These are phyloP conservation scores for Nothobranchius kuhntae DNA, from an alignment of 2,113 vertebrate genomes.

Conservation along the genomic window DNA sequence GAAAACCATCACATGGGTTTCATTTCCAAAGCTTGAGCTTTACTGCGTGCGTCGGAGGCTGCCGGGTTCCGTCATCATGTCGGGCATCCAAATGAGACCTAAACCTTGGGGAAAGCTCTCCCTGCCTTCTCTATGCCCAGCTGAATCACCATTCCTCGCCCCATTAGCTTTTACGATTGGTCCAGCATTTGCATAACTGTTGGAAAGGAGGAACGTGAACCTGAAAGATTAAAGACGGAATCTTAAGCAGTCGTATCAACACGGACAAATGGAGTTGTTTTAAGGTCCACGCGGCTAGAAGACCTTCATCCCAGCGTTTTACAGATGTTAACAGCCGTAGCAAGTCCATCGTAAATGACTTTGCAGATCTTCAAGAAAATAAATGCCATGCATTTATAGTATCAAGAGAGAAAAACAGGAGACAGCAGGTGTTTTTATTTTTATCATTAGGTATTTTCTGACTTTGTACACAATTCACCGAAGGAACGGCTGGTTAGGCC, in stretches of 20 bases:
- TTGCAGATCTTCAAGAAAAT: constrained; percentile 8
- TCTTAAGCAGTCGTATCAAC: constrained; percentile 11
- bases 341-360: neutral
- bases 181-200: constrained; percentile 59
- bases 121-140: constrained; percentile 38
- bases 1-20: constrained; percentile 43
- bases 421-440: constrained; percentile 64
- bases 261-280: constrained; percentile 41
- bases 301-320: constrained; percentile 25
- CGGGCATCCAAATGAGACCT: constrained; percentile 45
- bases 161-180: constrained; percentile 66
- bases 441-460: constrained; percentile 24
- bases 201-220: constrained; percentile 35
- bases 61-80: constrained; percentile 46
- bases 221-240: constrained; percentile 53
- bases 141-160: constrained; percentile 54
- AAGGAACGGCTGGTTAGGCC: constrained; percentile 30
- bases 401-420: constrained; percentile 22
- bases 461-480: constrained; percentile 20
- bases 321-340: constrained; percentile 31
- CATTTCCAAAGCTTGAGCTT: constrained; percentile 39
- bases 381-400: constrained; percentile 23
- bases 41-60: constrained; percentile 22
- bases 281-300: constrained; percentile 38
- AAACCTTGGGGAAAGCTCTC: constrained; percentile 45